Evolutionary conservation across 2,113 vertebrate genomes (phyloP).

Genomic region (Donacobius atricapilla): DNA sequence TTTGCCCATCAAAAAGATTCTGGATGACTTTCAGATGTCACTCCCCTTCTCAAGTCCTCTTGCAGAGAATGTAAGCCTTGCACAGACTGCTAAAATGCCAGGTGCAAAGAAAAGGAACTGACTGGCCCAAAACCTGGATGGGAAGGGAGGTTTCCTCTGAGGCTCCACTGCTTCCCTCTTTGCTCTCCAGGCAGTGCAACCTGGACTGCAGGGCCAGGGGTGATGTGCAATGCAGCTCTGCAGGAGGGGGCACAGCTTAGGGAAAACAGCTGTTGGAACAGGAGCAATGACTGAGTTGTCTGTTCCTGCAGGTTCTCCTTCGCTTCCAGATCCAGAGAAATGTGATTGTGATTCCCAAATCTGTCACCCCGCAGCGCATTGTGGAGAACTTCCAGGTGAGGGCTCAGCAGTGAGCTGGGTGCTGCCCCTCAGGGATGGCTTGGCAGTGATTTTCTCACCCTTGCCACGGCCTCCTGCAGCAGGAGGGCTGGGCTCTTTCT

Average conservation of each 20-base stretch:
- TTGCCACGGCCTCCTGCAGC: background rate
- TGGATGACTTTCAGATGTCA: background rate
- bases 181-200: background rate
- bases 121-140: background rate
- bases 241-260: background rate
- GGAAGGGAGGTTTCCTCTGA: background rate
- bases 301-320: conserved; percentile 81
- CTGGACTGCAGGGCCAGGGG: background rate
- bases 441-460: background rate
- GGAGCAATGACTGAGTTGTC: background rate
- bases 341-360: conserved; percentile 87
- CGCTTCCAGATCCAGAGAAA: conserved; percentile 89
- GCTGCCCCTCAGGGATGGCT: background rate
- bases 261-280: background rate
- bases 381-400: conserved; percentile 87
- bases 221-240: background rate
- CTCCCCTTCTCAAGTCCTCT: background rate
- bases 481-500: background rate
- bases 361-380: conserved; percentile 84
- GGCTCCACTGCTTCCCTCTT: background rate
- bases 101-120: background rate
- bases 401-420: background rate
- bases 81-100: background rate
- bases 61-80: background rate
- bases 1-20: background rate